phyloP scores from a whole-genome alignment of 1,140 invertebrate genomes.

The Gonioctena quinquepunctata region DNA sequence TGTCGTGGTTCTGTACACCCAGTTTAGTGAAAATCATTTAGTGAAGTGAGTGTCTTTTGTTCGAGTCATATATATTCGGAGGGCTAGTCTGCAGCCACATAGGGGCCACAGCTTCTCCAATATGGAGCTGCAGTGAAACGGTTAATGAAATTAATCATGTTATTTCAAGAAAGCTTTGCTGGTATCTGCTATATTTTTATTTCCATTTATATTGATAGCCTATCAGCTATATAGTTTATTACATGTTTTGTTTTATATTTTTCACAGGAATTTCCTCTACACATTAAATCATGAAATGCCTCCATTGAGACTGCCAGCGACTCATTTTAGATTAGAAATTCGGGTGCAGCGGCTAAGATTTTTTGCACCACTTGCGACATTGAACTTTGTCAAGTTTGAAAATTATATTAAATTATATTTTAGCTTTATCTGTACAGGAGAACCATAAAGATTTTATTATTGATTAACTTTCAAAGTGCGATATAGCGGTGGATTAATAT shows the following conservation, averaged over 20 bases:
- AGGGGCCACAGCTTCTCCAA: too few species aligned
- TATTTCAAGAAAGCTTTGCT: too few species aligned
- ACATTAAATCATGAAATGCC: slow-evolving; percentile 28
- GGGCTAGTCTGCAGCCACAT: too few species aligned
- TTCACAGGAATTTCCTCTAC: slow-evolving; percentile 6
- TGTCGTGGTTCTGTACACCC: too few species aligned
- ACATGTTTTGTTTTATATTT: neutral
- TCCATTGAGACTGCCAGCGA: slow-evolving; percentile 55
- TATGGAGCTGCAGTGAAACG: too few species aligned
- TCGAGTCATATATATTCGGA: too few species aligned
- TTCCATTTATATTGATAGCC: too few species aligned
- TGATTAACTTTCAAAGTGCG: slow-evolving; percentile 41
- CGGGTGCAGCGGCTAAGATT: slow-evolving; percentile 48
- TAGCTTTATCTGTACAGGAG: slow-evolving; percentile 57
- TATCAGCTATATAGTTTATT: too few species aligned
- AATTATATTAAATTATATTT: slow-evolving; percentile 48
- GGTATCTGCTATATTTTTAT: too few species aligned
- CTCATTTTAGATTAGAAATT: slow-evolving; percentile 47
- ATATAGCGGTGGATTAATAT: slow-evolving; percentile 40
- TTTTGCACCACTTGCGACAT: slow-evolving; percentile 50
- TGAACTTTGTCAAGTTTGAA: slow-evolving; percentile 49
- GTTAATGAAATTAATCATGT: too few species aligned
- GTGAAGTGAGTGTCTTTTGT: too few species aligned
- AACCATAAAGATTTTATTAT: slow-evolving; percentile 31
- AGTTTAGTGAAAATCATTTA: too few species aligned